A percentile compares a stretch with the other conserved stretches of the same genome.
phyloP scores from a whole-genome alignment of 2,888 invertebrate genomes.

The Chirona hameri region DNA sequence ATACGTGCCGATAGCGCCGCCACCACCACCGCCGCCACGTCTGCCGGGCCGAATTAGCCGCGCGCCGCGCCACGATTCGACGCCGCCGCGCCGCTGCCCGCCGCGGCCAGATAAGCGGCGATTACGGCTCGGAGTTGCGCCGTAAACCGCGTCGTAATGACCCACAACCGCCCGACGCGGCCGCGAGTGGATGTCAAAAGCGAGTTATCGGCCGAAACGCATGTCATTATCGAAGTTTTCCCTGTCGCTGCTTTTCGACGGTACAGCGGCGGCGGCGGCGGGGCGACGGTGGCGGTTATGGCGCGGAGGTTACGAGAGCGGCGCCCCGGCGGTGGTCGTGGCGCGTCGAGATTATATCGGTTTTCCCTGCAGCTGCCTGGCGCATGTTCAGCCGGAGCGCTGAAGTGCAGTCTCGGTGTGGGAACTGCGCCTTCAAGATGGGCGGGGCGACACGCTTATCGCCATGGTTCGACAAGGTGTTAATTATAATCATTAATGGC shows the following conservation, averaged over 20 bases:
- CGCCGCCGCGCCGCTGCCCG: not conserved
- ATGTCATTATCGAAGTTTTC: constrained; percentile 4
- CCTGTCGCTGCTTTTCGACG: constrained; percentile 26
- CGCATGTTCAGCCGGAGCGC: not conserved
- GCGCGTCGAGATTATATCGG: not conserved
- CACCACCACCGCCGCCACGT: not conserved
- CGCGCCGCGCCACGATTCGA: not conserved
- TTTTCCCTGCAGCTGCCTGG: not conserved
- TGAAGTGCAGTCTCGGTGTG: not conserved
- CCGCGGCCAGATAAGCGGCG: not conserved
- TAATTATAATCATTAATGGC: too few relatives aligned
- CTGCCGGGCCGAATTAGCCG: not conserved
- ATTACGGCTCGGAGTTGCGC: not conserved
- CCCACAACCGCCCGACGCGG: not conserved
- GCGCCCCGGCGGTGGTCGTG: too few relatives aligned
- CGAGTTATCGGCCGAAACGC: not conserved
- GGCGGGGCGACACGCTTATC: too few relatives aligned
- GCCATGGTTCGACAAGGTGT: too few relatives aligned
- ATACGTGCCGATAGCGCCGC: not conserved
- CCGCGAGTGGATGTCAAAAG: not conserved
- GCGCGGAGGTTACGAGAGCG: not conserved
- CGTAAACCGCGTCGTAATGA: not conserved
- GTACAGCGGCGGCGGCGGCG: not conserved
- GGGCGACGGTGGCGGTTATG: not conserved
- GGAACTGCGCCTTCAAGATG: not conserved